These are phyloP conservation scores for Sarcophaga variegata DNA, from an alignment of 2,888 invertebrate species.

Conservation along the genomic window DNA sequence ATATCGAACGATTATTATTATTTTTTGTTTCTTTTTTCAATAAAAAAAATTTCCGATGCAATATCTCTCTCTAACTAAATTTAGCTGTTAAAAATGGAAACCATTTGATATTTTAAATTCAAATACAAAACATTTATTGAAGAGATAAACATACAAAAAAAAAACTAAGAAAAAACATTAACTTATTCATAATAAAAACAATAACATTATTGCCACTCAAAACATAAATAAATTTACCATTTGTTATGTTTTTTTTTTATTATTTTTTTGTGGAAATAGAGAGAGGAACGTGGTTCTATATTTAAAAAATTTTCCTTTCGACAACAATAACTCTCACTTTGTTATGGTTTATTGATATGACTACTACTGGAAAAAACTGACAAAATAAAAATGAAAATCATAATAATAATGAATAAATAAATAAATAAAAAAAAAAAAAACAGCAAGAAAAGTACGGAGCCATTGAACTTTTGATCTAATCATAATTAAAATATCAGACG, in stretches of 20 bases:
- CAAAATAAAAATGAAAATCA: background rate
- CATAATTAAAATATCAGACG: conserved; percentile 10
- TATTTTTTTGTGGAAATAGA: background rate
- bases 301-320: conserved; percentile 14
- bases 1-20: conserved; percentile 7
- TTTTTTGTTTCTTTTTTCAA: background rate
- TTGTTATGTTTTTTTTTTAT: background rate
- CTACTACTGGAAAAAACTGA: background rate
- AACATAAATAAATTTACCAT: background rate
- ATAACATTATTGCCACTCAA: background rate
- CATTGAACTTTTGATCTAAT: conserved; percentile 55
- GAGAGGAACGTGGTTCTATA: background rate
- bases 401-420: background rate
- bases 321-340: background rate
- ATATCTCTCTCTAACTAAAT: conserved; percentile 11
- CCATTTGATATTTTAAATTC: conserved; percentile 18
- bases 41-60: conserved; percentile 4
- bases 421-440: background rate
- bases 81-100: background rate
- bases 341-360: conserved; percentile 11
- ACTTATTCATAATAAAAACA: too few relatives aligned
- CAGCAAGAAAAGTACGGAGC: conserved; percentile 9
- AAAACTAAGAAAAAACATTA: too few relatives aligned
- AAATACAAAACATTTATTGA: conserved; percentile 20
- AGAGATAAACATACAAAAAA: conserved; percentile 1